Percentiles rank a stretch among this genome's conserved stretches.
These are phyloP conservation scores for Drosophila hydei DNA, from an alignment of 1,140 invertebrate species.

Conservation along the genomic window DNA sequence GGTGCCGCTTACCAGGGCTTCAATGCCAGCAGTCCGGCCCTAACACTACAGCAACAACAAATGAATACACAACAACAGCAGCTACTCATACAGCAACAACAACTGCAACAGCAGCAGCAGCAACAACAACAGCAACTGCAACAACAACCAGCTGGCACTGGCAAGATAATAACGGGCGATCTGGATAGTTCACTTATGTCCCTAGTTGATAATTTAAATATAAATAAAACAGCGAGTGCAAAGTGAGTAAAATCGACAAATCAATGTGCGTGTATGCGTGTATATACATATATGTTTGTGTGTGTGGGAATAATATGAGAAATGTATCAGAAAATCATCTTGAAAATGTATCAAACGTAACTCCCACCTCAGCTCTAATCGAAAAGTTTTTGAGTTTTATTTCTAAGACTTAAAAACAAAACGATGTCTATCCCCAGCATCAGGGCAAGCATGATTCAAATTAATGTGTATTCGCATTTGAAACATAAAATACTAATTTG, in stretches of 20 bases:
- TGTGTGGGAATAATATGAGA: slow-evolving; percentile 9
- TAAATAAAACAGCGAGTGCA: slow-evolving; percentile 90
- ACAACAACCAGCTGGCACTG: slow-evolving; percentile 84
- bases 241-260: slow-evolving; percentile 86
- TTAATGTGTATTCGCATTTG: neutral
- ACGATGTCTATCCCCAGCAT: too few species aligned
- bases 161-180: slow-evolving; percentile 94
- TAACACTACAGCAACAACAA: slow-evolving; percentile 50
- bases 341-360: neutral
- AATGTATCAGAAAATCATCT: slow-evolving; percentile 20
- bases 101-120: slow-evolving; percentile 77
- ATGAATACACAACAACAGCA: slow-evolving; percentile 69
- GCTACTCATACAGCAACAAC: slow-evolving; percentile 37
- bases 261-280: slow-evolving; percentile 7
- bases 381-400: too few species aligned
- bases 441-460: neutral
- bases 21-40: slow-evolving; percentile 43
- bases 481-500: too few species aligned
- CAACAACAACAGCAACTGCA: slow-evolving; percentile 84
- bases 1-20: slow-evolving; percentile 59
- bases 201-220: slow-evolving; percentile 95
- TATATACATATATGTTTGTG: neutral
- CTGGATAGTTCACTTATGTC: slow-evolving; percentile 95
- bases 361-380: neutral
- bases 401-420: too few species aligned